A percentile compares a stretch with the other conserved stretches of the same genome.
These are phyloP conservation scores for Chamaea fasciata DNA, from an alignment of 2,113 vertebrate species.

Conservation along the genomic window DNA sequence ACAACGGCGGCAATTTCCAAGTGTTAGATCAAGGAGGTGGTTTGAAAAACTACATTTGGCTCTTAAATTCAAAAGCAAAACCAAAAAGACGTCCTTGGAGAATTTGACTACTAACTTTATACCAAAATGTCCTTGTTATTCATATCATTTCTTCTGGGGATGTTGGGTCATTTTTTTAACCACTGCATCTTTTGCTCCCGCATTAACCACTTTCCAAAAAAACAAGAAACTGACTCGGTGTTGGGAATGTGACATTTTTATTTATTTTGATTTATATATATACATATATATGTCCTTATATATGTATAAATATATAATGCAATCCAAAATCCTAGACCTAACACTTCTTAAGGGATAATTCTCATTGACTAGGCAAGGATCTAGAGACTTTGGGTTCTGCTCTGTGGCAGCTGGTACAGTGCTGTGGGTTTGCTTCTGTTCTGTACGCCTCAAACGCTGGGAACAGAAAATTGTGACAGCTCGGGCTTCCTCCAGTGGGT, in stretches of 20 bases:
- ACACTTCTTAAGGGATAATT: constrained; percentile 71
- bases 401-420: constrained; percentile 44
- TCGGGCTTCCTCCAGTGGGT: constrained; percentile 28
- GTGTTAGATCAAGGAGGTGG: constrained; percentile 87
- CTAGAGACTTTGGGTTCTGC: constrained; percentile 54
- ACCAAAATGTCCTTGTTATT: constrained; percentile 87
- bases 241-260: constrained; percentile 72
- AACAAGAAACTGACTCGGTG: constrained; percentile 75
- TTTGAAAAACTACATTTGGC: constrained; percentile 84
- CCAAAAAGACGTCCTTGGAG: constrained; percentile 97
- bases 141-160: constrained; percentile 84
- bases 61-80: constrained; percentile 77
- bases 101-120: constrained; percentile 99
- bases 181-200: constrained; percentile 80
- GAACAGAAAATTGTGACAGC: constrained; percentile 59
- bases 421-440: constrained; percentile 65
- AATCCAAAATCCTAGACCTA: constrained; percentile 86
- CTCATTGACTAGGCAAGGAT: constrained; percentile 32
- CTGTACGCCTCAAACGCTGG: constrained; percentile 48
- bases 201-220: constrained; percentile 85
- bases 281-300: background rate
- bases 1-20: constrained; percentile 67
- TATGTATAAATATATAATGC: constrained; percentile 55
- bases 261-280: constrained; percentile 35
- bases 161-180: constrained; percentile 83